A percentile compares a stretch with the other conserved stretches of the same genome.
These are phyloP conservation scores for Varanus salvator DNA, from an alignment of 2,113 vertebrate species.

Conservation along the genomic window DNA sequence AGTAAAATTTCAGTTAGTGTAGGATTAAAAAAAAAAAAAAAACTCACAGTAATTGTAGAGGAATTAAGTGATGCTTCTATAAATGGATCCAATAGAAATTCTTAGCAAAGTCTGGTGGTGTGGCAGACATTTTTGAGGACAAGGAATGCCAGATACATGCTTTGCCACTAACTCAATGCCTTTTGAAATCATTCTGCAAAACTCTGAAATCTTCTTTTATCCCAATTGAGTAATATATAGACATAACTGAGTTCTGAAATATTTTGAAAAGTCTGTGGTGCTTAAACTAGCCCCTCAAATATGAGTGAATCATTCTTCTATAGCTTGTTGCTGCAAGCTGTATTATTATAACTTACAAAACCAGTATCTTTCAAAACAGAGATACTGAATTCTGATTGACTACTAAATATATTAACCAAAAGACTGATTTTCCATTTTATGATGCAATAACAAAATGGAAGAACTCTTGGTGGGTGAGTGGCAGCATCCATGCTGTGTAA, in stretches of 20 bases:
- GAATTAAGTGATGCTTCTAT: conserved; percentile 5
- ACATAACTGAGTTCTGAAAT: not conserved
- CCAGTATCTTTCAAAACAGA: not conserved
- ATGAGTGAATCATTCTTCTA: fast-evolving
- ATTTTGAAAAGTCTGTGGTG: fast-evolving
- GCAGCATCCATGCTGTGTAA: conserved; percentile 60
- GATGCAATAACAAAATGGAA: conserved; percentile 65
- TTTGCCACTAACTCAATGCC: not conserved
- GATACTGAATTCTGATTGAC: not conserved
- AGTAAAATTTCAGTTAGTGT: not conserved
- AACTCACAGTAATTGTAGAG: not conserved
- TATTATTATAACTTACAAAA: not conserved
- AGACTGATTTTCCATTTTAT: not conserved
- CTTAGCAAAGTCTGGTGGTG: not conserved
- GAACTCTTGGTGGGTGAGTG: conserved; percentile 11
- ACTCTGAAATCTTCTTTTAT: not conserved
- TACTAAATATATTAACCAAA: not conserved
- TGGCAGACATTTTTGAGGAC: not conserved
- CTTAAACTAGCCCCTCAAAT: not conserved
- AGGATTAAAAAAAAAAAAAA: not conserved
- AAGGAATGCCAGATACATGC: not conserved
- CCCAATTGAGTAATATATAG: conserved; percentile 1
- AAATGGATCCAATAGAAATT: conserved; percentile 4
- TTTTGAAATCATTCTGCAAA: not conserved
- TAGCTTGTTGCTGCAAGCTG: fast-evolving